phyloP scores from a whole-genome alignment of 2,888 invertebrate species.

The Nebria salina region DNA sequence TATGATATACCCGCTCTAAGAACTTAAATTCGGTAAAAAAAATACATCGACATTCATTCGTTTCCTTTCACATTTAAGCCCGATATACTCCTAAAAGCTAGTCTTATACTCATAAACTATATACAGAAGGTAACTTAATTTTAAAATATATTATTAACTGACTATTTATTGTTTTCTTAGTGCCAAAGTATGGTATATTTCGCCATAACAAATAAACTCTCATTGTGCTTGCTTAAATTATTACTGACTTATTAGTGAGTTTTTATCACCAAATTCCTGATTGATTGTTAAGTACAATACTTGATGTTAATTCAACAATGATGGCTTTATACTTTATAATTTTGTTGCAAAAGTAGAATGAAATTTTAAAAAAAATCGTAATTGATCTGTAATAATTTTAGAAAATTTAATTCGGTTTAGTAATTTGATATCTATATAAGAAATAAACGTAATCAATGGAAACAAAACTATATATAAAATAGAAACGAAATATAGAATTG shows the following conservation, averaged over 20 bases:
- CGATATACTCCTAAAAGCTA: slow-evolving; percentile 31
- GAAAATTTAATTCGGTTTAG: no score
- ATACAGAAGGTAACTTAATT: slow-evolving; percentile 36
- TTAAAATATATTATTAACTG: slow-evolving; percentile 19
- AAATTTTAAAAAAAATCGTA: no score
- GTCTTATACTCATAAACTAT: slow-evolving; percentile 32
- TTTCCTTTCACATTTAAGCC: slow-evolving; percentile 25
- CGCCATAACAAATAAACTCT: background rate
- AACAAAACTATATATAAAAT: no score
- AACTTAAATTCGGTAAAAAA: slow-evolving; percentile 35
- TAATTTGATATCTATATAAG: no score
- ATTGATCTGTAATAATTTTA: no score
- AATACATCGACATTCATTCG: slow-evolving; percentile 19
- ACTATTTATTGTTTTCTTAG: background rate
- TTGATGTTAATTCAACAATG: background rate
- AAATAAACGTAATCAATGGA: no score
- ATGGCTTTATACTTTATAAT: background rate
- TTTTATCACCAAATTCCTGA: slow-evolving; percentile 19
- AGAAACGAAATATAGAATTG: background rate
- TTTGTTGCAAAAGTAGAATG: no score
- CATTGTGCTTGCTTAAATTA: background rate
- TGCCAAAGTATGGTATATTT: background rate
- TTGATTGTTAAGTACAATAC: background rate
- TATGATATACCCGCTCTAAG: slow-evolving; percentile 36
- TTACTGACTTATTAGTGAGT: background rate